These are phyloP conservation scores for Dolichomitus sp. DNA, from an alignment of 2,888 invertebrate species.

Conservation along the genomic window DNA sequence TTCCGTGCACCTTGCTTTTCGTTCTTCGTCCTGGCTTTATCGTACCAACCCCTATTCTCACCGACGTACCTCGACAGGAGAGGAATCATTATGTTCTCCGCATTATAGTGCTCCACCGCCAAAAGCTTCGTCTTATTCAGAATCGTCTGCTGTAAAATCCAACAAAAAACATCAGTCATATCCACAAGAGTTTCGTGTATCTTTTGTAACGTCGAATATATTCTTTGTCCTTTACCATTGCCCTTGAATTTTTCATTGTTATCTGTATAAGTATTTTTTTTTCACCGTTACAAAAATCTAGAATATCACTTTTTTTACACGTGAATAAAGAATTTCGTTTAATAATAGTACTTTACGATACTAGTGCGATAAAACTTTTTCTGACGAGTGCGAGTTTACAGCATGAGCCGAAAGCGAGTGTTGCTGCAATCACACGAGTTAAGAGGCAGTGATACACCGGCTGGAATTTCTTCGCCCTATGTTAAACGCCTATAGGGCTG, in stretches of 20 bases:
- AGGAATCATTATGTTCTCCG: constrained; percentile 13
- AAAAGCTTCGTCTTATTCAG: not conserved
- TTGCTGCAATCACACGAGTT: too few species aligned
- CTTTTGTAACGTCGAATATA: not conserved
- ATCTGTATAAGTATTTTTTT: not conserved
- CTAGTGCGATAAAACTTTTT: too few species aligned
- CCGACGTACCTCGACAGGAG: not conserved
- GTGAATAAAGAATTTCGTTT: not conserved
- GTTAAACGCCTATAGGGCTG: too few species aligned
- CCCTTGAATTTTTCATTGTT: not conserved
- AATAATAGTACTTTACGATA: too few species aligned
- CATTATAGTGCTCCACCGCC: not conserved
- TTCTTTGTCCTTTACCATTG: not conserved
- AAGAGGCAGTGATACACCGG: too few species aligned
- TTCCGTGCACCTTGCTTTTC: constrained; percentile 48
- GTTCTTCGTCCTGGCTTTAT: constrained; percentile 13
- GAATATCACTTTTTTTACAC: not conserved
- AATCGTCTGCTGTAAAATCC: not conserved
- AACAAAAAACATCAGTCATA: constrained; percentile 2
- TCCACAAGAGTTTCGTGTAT: not conserved
- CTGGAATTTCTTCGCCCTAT: too few species aligned
- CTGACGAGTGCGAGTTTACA: too few species aligned
- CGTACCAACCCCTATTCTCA: constrained; percentile 8
- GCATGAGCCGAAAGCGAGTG: too few species aligned
- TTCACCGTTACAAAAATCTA: not conserved